Evolutionary conservation across 2,113 vertebrate species (phyloP), one percentile per base, ranked within the genome.

Genomic region (Tursiops truncatus): DNA sequence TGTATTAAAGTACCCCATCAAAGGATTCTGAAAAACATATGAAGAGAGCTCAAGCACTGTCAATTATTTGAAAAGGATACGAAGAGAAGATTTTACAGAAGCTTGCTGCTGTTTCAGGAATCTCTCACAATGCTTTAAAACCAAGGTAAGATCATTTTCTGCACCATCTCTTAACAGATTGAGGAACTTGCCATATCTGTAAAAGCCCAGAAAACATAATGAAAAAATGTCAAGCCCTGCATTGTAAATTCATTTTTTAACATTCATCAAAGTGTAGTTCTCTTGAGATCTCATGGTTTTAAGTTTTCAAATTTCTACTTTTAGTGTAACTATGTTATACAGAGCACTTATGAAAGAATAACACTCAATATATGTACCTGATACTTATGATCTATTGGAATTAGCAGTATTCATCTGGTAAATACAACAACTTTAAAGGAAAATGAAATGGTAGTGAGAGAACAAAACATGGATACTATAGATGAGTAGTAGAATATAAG

Each of bases 111-210:
- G 98, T 88, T 99, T 99, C 94, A 99, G 97, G 96, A 99, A 99
- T 85, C 97, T 98, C 93, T 99, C 99, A 94, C 99, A 98, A 74
- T 99, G 99, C 95, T 98, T 98, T 96, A 99, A 97, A 6, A 99
- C 98, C 7, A 99, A 98, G 53, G 95, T 97, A 33, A 99, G 96
- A 7, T 98, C 98, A 50, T 97, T 96, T 91, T 98, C 99, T 5
- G 98, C 98, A 63, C 98, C 97, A 33, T 99, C 99, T 74, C 98
- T 97, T 26, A 99, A 96, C 4, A 99, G 96, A 83, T 98, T 98
- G 26, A 99, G 99, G 68, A 98, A 98, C 84, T 98, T 98, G 73
- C 99, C 99, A 26, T 99, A 99, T 80, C 99, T 99, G 97, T 62
- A 93, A 74, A 98, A 96, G 74, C 33, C 31, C 77, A 93, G 65